Conservation (phyloP, 2,888 invertebrate genomes). For the Melitaea athalia region DNA sequence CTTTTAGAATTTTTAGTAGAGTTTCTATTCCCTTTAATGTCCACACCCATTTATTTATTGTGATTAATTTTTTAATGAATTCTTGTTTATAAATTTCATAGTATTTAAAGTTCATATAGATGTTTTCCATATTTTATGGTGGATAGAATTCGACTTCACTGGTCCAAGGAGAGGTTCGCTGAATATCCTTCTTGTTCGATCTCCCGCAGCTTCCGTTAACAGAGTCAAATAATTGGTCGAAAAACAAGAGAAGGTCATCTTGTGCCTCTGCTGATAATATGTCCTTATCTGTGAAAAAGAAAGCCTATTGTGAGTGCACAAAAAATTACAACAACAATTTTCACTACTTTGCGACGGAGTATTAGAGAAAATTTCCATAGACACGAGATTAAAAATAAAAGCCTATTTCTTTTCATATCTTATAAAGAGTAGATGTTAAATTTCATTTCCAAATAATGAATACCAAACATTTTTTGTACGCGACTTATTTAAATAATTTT, state of each 20-base stretch:
- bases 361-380: neutral
- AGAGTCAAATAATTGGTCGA: conserved; percentile 36
- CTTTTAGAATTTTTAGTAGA: conserved; percentile 2
- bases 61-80: conserved; percentile 25
- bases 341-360: no score
- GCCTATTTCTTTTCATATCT: no score
- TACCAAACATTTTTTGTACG: no score
- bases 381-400: no score
- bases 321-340: neutral
- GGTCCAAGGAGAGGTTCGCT: conserved; percentile 31
- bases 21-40: conserved; percentile 29
- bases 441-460: no score
- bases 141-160: conserved; percentile 10
- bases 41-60: conserved; percentile 40
- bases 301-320: neutral
- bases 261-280: conserved; percentile 24
- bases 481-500: neutral
- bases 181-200: conserved; percentile 10
- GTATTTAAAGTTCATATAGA: neutral
- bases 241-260: conserved; percentile 33
- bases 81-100: conserved; percentile 37
- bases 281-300: conserved; percentile 23
- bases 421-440: no score
- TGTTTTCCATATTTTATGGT: neutral
- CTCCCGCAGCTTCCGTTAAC: conserved; percentile 35